A percentile compares a stretch with the other conserved stretches of the same genome.
phyloP scores from a whole-genome alignment of 2,113 vertebrate species.

The Tonatia bakeri region DNA sequence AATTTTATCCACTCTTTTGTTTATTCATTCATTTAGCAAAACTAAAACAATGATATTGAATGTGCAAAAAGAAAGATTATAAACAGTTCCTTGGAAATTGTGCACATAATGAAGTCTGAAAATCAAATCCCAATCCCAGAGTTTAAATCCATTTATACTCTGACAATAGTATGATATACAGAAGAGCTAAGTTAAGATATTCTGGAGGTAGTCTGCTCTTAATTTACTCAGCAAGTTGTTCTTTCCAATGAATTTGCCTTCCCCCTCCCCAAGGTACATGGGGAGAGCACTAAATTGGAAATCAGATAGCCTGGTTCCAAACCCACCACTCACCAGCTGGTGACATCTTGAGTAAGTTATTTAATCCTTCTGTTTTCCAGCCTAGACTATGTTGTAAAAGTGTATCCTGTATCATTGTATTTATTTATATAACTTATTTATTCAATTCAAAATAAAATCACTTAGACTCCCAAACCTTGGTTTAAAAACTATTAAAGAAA shows the following conservation, averaged over 20 bases:
- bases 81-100: neutral
- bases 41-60: neutral
- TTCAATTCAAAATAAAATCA: neutral
- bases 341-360: neutral
- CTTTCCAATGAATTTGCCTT: neutral
- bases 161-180: neutral
- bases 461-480: neutral
- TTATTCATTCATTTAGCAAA: neutral
- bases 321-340: neutral
- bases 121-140: neutral
- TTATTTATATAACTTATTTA: neutral
- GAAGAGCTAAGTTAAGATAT: neutral
- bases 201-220: constrained; percentile 1
- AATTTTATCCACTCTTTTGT: neutral
- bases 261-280: neutral
- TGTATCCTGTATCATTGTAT: neutral
- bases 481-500: neutral
- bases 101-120: constrained; percentile 6
- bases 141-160: neutral
- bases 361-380: neutral
- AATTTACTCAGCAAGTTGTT: constrained; percentile 21
- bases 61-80: neutral
- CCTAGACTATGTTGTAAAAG: neutral
- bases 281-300: neutral
- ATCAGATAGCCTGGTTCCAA: neutral